Evolutionary conservation across 2,113 vertebrate species (phyloP), one percentile per base, ranked within the genome.

Genomic region (Coryphaenoides rupestris): DNA sequence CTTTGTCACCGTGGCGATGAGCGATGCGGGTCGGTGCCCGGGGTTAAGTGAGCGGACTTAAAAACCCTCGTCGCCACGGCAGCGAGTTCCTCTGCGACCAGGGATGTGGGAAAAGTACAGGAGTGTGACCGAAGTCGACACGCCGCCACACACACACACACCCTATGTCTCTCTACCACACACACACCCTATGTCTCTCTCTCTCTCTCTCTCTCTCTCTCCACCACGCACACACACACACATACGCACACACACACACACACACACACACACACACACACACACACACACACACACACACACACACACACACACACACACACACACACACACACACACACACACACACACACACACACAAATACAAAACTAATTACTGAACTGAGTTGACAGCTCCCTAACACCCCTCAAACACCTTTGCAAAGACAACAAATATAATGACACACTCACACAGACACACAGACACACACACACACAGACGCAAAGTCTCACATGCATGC

Each of bases 31-130:
- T 86, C 82, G 82, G 59, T 46, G 72, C 67, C 70, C 62, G 47
- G 81, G n/a, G 86, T 87, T 88, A 89, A 88, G 75, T 74, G 84
- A 74, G 70, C 64, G 59, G 71, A 52, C 76, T 82, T 45, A 23
- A 69, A 78, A 79, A 53, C 61, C 65, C 52, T 61, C 28, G 55
- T 64, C 28, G 55, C 63, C 60, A 71, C 56, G 65, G 67, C 63
- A 65, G 68, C 75, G 57, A 57, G 66, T 79, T 70, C 78, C 59
- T 57, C 49, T 24, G 28, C 63, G 62, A 72, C 52, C 4, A 60
- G 62, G 47, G 57, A 49, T 13, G n/a, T 45, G 33, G 9, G 33
- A 2, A 40, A 64, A 67, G 57, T n/a, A n/a, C n/a, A 55, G 55
- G 67, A 70, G 22, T 52, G 57, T 14, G n/a, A 49, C 19, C 58